phyloP scores from a whole-genome alignment of 2,113 vertebrate species.

The Cyanoramphus novaezelandiae region DNA sequence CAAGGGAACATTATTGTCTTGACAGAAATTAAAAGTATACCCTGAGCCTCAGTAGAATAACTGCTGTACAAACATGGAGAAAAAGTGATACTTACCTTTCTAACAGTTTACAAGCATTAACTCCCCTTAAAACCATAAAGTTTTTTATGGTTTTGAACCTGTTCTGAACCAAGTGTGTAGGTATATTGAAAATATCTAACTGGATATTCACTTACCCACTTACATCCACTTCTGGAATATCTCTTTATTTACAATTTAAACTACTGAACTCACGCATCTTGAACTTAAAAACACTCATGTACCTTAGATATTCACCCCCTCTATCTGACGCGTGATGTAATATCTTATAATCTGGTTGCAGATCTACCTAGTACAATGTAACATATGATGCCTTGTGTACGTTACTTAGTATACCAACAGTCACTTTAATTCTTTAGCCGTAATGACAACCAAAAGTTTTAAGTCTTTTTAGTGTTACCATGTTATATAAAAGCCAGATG shows the following conservation, averaged over 20 bases:
- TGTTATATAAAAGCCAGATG: constrained; percentile 7
- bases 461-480: not conserved
- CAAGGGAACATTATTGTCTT: not conserved
- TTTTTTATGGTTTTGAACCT: not conserved
- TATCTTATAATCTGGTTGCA: not conserved
- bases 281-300: not conserved
- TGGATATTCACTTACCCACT: not conserved
- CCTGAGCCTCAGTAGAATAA: not conserved
- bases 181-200: not conserved
- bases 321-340: not conserved
- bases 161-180: not conserved
- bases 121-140: not conserved
- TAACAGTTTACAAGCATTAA: not conserved
- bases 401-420: not conserved
- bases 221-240: not conserved
- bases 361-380: not conserved
- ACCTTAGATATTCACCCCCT: not conserved
- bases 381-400: not conserved
- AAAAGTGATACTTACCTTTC: not conserved
- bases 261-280: not conserved
- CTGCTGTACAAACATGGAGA: not conserved
- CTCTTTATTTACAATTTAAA: not conserved
- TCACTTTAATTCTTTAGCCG: not conserved
- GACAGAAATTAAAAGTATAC: not conserved
- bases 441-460: not conserved